phyloP scores from a whole-genome alignment of 1,140 invertebrate species.

The Zaprionus vittiger region DNA sequence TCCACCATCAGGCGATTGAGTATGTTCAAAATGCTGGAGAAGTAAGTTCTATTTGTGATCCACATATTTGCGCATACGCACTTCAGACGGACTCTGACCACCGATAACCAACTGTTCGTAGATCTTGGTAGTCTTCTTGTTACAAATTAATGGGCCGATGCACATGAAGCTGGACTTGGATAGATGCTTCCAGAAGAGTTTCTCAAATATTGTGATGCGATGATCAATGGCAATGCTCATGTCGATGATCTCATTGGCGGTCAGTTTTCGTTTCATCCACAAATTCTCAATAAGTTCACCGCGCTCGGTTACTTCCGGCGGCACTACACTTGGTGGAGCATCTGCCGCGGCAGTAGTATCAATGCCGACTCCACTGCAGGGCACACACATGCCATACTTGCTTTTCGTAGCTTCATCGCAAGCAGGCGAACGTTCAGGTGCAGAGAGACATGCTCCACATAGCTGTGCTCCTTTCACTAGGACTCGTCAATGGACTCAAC shows the following conservation, averaged over 20 bases:
- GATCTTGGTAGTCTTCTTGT: slow-evolving; percentile 46
- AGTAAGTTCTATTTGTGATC: slow-evolving; percentile 51
- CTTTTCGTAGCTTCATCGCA: background rate
- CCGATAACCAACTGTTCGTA: slow-evolving; percentile 49
- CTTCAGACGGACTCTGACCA: background rate
- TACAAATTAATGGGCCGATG: slow-evolving; percentile 42
- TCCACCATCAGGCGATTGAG: slow-evolving; percentile 66
- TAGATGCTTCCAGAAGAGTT: slow-evolving; percentile 79
- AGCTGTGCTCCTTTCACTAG: slow-evolving; percentile 76
- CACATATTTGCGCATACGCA: background rate
- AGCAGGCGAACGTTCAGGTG: slow-evolving; percentile 67
- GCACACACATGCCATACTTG: slow-evolving; percentile 30
- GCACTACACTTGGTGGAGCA: background rate
- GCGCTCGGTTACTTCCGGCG: slow-evolving; percentile 35
- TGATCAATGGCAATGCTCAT: slow-evolving; percentile 74
- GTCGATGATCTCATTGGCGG: slow-evolving; percentile 64
- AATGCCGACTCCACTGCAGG: slow-evolving; percentile 26
- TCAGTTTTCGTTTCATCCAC: slow-evolving; percentile 50
- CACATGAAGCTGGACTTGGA: slow-evolving; percentile 77
- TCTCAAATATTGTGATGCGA: slow-evolving; percentile 76
- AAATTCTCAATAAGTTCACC: slow-evolving; percentile 46
- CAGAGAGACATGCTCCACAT: slow-evolving; percentile 69
- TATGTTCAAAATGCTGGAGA: slow-evolving; percentile 59
- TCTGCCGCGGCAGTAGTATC: slow-evolving; percentile 11
- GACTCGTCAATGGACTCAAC: slow-evolving; percentile 78